These are phyloP conservation scores for Aphrocallistes beatrix DNA, from an alignment of 37 sponge, comb jelly and placozoan species.

Conservation along the genomic window DNA sequence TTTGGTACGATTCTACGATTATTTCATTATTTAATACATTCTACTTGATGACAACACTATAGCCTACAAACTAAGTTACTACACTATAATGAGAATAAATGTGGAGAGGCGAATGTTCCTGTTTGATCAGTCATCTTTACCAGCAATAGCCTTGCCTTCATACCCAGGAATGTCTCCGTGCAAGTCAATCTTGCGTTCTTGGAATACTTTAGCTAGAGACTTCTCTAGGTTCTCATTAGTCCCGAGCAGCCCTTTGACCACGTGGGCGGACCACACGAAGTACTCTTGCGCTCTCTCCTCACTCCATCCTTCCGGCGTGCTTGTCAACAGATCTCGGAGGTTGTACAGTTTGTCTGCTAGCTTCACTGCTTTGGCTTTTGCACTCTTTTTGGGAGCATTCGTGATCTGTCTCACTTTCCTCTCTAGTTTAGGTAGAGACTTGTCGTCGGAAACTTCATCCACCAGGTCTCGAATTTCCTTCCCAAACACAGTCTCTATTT, in stretches of 20 bases:
- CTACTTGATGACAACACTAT: too few species aligned
- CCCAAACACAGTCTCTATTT: constrained; percentile 49
- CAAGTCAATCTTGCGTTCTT: background rate
- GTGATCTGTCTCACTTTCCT: constrained; percentile 77
- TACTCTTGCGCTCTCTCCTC: constrained; percentile 73
- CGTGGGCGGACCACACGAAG: constrained; percentile 67
- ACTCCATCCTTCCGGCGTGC: constrained; percentile 66
- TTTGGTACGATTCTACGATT: too few species aligned
- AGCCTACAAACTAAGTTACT: too few species aligned
- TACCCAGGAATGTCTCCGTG: background rate
- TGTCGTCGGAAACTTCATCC: constrained; percentile 76
- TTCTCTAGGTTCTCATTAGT: constrained; percentile 60
- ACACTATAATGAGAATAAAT: too few species aligned
- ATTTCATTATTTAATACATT: too few species aligned
- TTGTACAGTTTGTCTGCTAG: constrained; percentile 95
- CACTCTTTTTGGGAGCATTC: constrained; percentile 65
- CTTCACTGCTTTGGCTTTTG: constrained; percentile 71
- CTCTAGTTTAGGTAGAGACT: constrained; percentile 67
- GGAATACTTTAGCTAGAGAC: constrained; percentile 35
- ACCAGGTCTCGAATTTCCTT: constrained; percentile 47
- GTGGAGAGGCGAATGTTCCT: too few species aligned
- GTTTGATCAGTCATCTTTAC: background rate
- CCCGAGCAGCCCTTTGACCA: constrained; percentile 48
- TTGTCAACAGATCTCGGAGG: constrained; percentile 56
- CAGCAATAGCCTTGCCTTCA: background rate